These are phyloP conservation scores for Anoura caudifer DNA, from an alignment of 2,113 vertebrate genomes.

Conservation along the genomic window DNA sequence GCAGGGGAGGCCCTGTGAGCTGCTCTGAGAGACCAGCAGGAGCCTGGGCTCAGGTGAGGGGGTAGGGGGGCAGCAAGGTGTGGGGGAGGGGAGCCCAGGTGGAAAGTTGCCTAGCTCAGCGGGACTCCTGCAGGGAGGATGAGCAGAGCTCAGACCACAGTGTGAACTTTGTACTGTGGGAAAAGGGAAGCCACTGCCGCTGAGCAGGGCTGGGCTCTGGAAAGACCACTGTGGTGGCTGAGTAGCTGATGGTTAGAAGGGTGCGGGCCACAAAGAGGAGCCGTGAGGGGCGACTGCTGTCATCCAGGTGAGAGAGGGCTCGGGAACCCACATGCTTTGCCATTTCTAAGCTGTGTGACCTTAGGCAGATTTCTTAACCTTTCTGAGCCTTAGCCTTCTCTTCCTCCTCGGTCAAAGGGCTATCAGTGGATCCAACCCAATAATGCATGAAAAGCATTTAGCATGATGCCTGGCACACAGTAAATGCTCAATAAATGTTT, in stretches of 20 bases:
- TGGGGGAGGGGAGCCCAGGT: neutral
- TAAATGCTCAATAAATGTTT: slow-evolving; percentile 76
- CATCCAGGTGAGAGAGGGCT: no score
- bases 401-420: neutral
- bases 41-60: neutral
- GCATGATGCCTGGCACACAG: slow-evolving; percentile 41
- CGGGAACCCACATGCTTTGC: neutral
- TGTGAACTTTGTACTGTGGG: neutral
- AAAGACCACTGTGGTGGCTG: neutral
- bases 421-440: slow-evolving; percentile 10
- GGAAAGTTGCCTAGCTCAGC: neutral
- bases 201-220: neutral
- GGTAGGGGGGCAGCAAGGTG: neutral
- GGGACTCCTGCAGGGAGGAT: neutral
- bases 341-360: slow-evolving; percentile 36
- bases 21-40: neutral
- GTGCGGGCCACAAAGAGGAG: neutral
- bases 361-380: slow-evolving; percentile 31
- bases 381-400: slow-evolving; percentile 24
- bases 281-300: neutral
- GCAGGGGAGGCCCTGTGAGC: neutral
- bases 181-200: neutral
- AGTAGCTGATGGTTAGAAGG: neutral
- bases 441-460: slow-evolving; percentile 60
- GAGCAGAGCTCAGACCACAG: neutral